Percentiles rank a stretch among this genome's conserved stretches.
Evolutionary conservation across 2,797 vertebrate genomes (phyloP).

Genomic region (Oryzias dopingdopingensis): DNA sequence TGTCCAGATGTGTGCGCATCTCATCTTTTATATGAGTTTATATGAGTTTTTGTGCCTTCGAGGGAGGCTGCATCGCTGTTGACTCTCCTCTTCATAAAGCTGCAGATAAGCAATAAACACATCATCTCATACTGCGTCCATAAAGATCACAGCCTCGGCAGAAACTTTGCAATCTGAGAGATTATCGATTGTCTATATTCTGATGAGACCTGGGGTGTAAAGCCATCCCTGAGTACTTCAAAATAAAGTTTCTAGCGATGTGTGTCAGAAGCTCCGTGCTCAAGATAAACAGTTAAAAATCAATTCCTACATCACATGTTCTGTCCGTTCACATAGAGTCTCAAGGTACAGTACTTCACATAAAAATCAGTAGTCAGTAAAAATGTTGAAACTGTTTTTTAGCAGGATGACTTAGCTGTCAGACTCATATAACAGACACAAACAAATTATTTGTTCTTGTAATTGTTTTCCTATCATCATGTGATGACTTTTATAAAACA

Average conservation of each 20-base stretch:
- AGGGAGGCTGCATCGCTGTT: not conserved
- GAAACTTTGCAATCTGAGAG: not conserved
- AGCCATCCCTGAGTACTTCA: conserved; percentile 15
- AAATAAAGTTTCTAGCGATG: conserved; percentile 3
- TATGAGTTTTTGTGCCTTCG: not conserved
- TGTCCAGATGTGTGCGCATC: not conserved
- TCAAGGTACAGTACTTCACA: conserved; percentile 4
- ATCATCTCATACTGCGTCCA: not conserved
- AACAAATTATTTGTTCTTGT: not conserved
- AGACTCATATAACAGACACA: not conserved
- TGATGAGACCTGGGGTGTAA: not conserved
- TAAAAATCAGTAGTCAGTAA: not conserved
- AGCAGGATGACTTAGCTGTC: not conserved
- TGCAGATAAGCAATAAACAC: not conserved
- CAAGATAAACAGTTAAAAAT: not conserved
- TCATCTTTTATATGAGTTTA: not conserved
- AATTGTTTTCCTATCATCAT: not conserved
- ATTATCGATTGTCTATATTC: conserved; percentile 3
- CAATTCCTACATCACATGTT: conserved; percentile 1
- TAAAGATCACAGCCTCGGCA: not conserved
- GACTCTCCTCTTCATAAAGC: not conserved
- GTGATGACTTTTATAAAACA: not conserved
- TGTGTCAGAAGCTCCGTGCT: not conserved
- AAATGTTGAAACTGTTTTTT: not conserved
- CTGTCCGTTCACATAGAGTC: not conserved